Base-by-base conservation (phyloP, 2,797 vertebrate species). In the Molossus alvarezi region DNA sequence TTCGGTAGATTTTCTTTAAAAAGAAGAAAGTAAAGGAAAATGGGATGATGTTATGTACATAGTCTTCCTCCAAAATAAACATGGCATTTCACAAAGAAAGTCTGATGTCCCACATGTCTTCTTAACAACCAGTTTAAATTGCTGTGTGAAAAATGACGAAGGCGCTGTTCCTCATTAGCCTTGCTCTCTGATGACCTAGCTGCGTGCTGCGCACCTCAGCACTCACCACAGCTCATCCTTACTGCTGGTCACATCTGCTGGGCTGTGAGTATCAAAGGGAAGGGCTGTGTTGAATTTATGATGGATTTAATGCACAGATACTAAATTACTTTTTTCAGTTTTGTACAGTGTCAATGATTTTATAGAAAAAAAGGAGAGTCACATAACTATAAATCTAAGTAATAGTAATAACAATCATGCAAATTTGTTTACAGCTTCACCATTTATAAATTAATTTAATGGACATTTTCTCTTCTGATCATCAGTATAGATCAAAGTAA, bases 1-100 rank as follows among this genome's bases (percentile, higher is more conserved):
- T 84, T 62, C 89, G 72, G 57, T 51, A 89, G 13, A 45, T 71
- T 94, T 93, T 64, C 55, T 80, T 51, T 87, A 71, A 71, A 95
- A 76, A 51, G 5, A 72, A 85, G 53, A 41, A 55, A 89, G 41
- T 45, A 82, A 94, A 91, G 12, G 12, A 21, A 91, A 81, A 58
- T 75, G 13, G 23, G 81, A 69, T 37, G 58, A 37, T 60, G 15
- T 18, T 45, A 87, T 17, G 5, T 9, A 2, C 20, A n/a, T 15
- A 21, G 23, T 2, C 10, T 94, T 72, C 72, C 80, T 83, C 67
- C 82, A 65, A 27, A 91, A 91, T 80, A 88, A 81, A 77, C 90
- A 83, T 29, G 27, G 25, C 18, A 77, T 41, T 91, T 85, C 29
- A 9, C 41, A 93, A 83, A 65, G 15, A 55, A 93, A 81, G 37